Percentiles rank a stretch among this genome's conserved stretches.
Conservation (phyloP, 1,140 invertebrate species). For the Sarcophaga bullata region DNA sequence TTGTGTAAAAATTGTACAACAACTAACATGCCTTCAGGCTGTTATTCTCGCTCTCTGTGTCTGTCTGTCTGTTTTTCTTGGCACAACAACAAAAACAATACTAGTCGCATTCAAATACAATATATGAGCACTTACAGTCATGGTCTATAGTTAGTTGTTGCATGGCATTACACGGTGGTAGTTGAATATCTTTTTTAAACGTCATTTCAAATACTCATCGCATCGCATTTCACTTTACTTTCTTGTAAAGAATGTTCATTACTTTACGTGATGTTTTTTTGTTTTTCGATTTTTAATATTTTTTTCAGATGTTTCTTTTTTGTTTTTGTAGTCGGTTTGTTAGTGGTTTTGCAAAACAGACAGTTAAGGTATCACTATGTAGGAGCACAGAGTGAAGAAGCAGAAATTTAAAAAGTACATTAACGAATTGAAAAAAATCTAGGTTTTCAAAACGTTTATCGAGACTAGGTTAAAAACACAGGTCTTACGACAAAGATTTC, state of each 20-base stretch:
- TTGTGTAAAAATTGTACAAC: slow-evolving; percentile 2
- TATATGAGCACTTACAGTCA: too few relatives aligned
- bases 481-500: too few relatives aligned
- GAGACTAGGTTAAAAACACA: too few relatives aligned
- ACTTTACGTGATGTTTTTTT: neutral
- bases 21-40: slow-evolving; percentile 42
- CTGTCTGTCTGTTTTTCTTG: neutral
- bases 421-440: too few relatives aligned
- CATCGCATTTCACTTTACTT: neutral
- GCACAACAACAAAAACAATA: neutral
- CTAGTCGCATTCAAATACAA: too few relatives aligned
- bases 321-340: neutral
- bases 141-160: too few relatives aligned
- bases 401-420: too few relatives aligned
- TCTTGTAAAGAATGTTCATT: neutral
- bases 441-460: too few relatives aligned
- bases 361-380: neutral
- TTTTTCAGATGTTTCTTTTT: neutral
- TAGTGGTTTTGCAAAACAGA: neutral
- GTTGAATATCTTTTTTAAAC: too few relatives aligned
- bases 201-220: neutral
- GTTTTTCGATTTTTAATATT: neutral
- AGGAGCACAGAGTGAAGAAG: neutral
- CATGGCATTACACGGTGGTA: too few relatives aligned
- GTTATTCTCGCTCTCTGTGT: slow-evolving; percentile 1